Conservation (phyloP, 53 echinoderm and acorn worm genomes). For the Echinarachnius parma region DNA sequence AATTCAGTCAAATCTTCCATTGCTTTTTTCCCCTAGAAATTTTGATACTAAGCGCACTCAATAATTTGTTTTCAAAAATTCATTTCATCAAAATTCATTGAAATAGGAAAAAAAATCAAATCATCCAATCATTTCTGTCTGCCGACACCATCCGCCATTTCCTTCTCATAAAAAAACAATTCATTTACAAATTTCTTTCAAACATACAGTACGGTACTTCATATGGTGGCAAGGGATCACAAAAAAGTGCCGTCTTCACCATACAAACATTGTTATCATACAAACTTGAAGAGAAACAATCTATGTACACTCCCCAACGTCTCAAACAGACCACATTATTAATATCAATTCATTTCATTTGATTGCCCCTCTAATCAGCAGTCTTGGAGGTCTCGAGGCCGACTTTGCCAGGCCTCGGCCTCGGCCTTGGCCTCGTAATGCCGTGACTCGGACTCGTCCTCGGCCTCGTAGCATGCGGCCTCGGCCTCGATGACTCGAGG, state of each 20-base stretch:
- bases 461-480: no score
- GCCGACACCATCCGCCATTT: not conserved
- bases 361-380: no score
- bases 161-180: conserved; percentile 11
- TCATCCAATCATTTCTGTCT: not conserved
- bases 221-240: no score
- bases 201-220: no score
- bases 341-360: conserved; percentile 21
- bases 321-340: conserved; percentile 28
- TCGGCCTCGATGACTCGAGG: no score
- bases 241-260: no score
- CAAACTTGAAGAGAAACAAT: conserved; percentile 46
- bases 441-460: no score
- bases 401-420: no score
- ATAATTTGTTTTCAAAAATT: conserved; percentile 9
- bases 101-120: conserved; percentile 12
- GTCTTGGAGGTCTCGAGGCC: no score
- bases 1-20: conserved; percentile 15
- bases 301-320: conserved; percentile 25
- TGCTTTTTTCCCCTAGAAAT: conserved; percentile 9
- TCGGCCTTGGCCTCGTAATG: no score
- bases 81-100: no score
- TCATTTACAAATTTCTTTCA: conserved; percentile 21
- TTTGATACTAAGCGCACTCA: conserved; percentile 24
- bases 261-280: no score